Base-by-base conservation (phyloP, 1,140 invertebrate species). In the Neodiprion lecontei region DNA sequence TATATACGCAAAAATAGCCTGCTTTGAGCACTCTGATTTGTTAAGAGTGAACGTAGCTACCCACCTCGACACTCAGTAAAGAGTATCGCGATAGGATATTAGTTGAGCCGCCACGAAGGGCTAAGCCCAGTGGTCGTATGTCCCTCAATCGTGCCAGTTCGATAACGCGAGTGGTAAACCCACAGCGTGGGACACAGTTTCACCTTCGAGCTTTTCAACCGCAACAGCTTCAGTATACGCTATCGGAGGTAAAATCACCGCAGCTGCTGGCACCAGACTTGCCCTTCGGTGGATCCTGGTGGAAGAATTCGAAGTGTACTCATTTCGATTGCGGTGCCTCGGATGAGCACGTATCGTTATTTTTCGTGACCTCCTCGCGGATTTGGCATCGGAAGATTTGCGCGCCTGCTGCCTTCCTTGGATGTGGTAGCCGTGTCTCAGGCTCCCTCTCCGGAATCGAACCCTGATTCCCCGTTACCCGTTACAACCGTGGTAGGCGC, bases 231-330 rank as follows among this genome's bases (percentile, higher is more conserved):
- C 93, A 94, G 93, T 95, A 94, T 95, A 94, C 92, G 93, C 93
- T 95, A 93, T 93, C 94, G 93, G 93, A 95, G 94, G 93, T 94
- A 93, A 94, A 95, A 94, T 96, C 95, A 95, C 94, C 94, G 94
- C 94, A 91, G 93, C 92, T 93, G 94, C 94, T 95, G 93, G 93
- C 93, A 94, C 93, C 93, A 95, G 94, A 96, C 94, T 96, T 96
- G 93, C 94, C 94, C 94, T 95, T 93, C 93, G 95, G 95, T 93
- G 88, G 91, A 90, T 95, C 92, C 93, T 95, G 92, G 92, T 94
- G 94, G 94, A 95, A 92, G 91, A 91, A 91, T 96, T 96, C 95
- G 95, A 91, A 95, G 91, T 95, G 93, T 94, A 92, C 93, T 94
- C 94, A 95, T 95, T 96, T 93, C 93, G 91, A 95, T 95, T 93